Evolutionary conservation across 1,140 invertebrate genomes (phyloP), one percentile per base, ranked within the genome.

Genomic region (Augochlora pura): DNA sequence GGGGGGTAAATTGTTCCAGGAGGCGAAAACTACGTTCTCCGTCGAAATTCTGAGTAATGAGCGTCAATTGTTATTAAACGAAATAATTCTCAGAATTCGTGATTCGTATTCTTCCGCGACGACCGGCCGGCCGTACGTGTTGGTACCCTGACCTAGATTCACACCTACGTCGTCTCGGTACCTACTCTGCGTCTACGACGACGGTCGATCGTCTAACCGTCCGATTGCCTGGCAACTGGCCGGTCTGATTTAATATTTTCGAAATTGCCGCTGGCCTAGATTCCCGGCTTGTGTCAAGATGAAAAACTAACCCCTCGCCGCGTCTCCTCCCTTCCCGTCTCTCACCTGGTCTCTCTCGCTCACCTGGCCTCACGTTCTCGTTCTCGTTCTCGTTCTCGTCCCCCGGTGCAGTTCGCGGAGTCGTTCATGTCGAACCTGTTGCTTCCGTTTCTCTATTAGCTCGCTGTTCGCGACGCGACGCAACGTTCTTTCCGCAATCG

Each of bases 71-170:
- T 57, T n/a, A n/a, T 57, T 9, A n/a, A 57, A n/a, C 54, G 18
- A n/a, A 57, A n/a, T 57, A n/a, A 57, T 57, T 57, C 18, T 21
- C n/a, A 21, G 54, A 57, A 27, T 66, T 59, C 64, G 54, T 27
- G 42, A 23, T n/a, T 39, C 52, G 60, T 82, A 67, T 82, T 82
- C 83, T 69, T 85, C 64, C 42, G 54, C 52, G 16, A 25, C 73
- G 42, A 60, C 59, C 52, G 72, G 32, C 77, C 39, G 54, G 38
- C 21, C 57, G 82, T 83, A 87, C 83, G 80, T 87, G 80, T 80
- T 87, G 85, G 84, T 90, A 89, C 88, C 88, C 88, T 90, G 88
- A 90, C 88, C 88, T 89, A 90, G 88, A 90, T 90, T 89, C 70
- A 89, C 86, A 88, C 84, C 79, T 86, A 86, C 83, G 71, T 83